A percentile compares a stretch with the other conserved stretches of the same genome.
Conservation (phyloP, 2,888 invertebrate genomes). For the Leptinotarsa juncta region DNA sequence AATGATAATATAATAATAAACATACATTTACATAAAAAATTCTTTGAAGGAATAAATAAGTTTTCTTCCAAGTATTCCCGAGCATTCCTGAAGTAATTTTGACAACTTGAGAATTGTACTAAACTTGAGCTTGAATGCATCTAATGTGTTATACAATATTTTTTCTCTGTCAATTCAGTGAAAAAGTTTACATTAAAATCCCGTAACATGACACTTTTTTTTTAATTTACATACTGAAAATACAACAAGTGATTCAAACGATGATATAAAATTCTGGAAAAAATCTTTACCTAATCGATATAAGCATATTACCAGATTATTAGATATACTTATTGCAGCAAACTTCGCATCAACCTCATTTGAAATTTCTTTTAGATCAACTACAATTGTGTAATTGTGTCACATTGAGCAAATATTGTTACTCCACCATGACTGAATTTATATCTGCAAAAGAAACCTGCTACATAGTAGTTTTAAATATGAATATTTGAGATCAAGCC, state of each 20-base stretch:
- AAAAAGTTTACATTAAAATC: neutral
- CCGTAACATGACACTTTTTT: neutral
- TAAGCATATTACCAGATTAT: neutral
- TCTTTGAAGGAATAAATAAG: no score
- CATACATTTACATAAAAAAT: no score
- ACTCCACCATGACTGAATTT: neutral
- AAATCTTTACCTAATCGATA: neutral
- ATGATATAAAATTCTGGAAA: neutral
- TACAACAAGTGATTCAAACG: neutral
- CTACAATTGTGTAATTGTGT: neutral
- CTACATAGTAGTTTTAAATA: neutral
- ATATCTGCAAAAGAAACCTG: neutral
- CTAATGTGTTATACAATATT: neutral
- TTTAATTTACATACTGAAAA: neutral
- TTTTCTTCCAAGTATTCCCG: no score
- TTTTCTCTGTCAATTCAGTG: neutral
- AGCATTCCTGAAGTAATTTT: no score
- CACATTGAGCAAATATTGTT: neutral
- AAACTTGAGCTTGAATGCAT: neutral
- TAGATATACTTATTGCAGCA: neutral
- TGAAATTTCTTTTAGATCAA: neutral
- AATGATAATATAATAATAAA: no score
- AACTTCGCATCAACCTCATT: neutral
- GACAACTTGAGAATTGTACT: no score
- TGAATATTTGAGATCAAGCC: slow-evolving; percentile 2